Evolutionary conservation across 2,113 vertebrate species (phyloP).

Genomic region (Vireo altiloquus): DNA sequence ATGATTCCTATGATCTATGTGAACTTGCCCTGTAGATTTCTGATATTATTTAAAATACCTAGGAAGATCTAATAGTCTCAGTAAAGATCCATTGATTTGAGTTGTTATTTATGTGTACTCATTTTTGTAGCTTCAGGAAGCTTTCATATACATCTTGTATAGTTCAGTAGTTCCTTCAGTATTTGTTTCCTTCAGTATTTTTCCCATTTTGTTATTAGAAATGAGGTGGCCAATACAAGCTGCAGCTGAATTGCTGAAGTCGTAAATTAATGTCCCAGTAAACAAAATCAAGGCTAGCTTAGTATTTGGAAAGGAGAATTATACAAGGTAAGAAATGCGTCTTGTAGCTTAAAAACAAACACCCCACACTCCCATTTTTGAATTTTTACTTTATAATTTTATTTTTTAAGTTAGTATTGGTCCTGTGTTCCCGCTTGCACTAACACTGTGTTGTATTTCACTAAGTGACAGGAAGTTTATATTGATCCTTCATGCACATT

Average conservation of each 20-base stretch:
- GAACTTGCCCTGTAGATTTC: not conserved
- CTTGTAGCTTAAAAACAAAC: not conserved
- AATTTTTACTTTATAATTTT: not conserved
- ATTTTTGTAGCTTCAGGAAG: not conserved
- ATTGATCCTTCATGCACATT: not conserved
- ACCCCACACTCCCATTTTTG: fast-evolving
- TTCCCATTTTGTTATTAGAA: not conserved
- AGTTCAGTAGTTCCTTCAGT: not conserved
- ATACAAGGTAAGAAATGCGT: not conserved
- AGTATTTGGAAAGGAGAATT: not conserved
- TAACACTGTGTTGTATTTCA: not conserved
- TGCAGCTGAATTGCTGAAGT: not conserved
- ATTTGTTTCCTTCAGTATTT: not conserved
- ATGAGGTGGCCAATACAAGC: not conserved
- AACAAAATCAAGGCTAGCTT: not conserved
- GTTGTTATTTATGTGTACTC: not conserved
- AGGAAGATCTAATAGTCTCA: not conserved
- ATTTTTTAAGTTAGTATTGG: fast-evolving
- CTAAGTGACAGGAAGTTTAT: not conserved
- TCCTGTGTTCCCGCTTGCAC: not conserved
- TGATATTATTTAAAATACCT: not conserved
- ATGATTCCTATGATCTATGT: not conserved
- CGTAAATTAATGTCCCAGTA: not conserved
- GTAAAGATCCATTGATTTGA: not conserved
- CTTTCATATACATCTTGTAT: not conserved